Percentiles rank a stretch among this genome's conserved stretches.
These are phyloP conservation scores for Hyperoplus immaculatus DNA, from an alignment of 2,797 vertebrate genomes.

Conservation along the genomic window DNA sequence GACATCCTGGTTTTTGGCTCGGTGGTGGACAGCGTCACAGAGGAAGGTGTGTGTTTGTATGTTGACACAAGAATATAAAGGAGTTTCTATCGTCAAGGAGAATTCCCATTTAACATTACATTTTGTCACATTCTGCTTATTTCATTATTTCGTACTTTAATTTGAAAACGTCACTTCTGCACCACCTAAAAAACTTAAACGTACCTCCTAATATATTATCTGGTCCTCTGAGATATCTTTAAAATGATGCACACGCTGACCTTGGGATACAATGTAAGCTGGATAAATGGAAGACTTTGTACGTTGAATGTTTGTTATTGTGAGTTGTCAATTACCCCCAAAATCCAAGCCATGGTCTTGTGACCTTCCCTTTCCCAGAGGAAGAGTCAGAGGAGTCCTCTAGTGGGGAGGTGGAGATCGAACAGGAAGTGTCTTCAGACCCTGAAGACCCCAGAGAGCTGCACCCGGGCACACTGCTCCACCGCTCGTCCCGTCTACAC, in stretches of 20 bases:
- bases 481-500: slow-evolving; percentile 87
- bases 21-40: slow-evolving; percentile 94
- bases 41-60: slow-evolving; percentile 87
- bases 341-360: neutral
- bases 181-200: neutral
- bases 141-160: neutral
- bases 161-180: neutral
- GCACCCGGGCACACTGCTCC: slow-evolving; percentile 89
- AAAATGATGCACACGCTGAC: neutral
- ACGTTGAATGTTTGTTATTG: neutral
- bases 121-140: neutral
- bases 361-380: slow-evolving; percentile 60
- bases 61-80: neutral
- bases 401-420: slow-evolving; percentile 90
- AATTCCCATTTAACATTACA: neutral
- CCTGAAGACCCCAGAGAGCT: slow-evolving; percentile 90
- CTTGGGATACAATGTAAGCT: neutral
- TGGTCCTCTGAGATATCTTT: neutral
- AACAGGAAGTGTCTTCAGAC: slow-evolving; percentile 90
- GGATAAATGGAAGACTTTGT: neutral
- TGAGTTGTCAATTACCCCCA: neutral
- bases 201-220: neutral
- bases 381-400: slow-evolving; percentile 95
- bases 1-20: slow-evolving; percentile 94
- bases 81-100: neutral